Evolutionary conservation across 2,888 invertebrate species (phyloP), one percentile per base, ranked within the genome.

Genomic region (Homarus gammarus): DNA sequence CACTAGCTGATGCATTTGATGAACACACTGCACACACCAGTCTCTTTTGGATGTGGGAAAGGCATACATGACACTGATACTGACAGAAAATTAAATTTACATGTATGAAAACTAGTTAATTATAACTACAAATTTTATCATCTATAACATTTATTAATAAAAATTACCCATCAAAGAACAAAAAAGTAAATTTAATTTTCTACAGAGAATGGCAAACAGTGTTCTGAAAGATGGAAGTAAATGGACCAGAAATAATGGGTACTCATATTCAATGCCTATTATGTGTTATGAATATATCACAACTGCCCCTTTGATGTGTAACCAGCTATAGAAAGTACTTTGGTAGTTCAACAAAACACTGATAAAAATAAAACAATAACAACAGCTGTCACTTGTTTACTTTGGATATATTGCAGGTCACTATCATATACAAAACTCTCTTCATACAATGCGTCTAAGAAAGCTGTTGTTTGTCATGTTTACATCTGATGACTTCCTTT

Each of bases 161-260:
- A 61, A 61, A 61, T n/a, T 61, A 61, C 27, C 8, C 61, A 61
- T 61, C 61, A n/a, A n/a, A 61, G 61, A 61, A 61, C n/a, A 27
- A 6, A 61, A 6, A 27, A 51, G 18, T 51, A 51, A 51, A n/a
- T 61, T 61, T 27, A 27, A 61, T 6, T 61, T 27, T 61, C 61
- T 27, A 27, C 3, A 61, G 27, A 61, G 3, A 61, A 61, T 44
- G 27, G 61, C 18, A 61, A 1, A 56, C 10, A 56, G 10, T 56
- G 6, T 56, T 56, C 56, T 56, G 61, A 10, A n/a, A 61, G 61
- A 61, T 61, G 61, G 61, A 27, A 61, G 3, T 61, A 27, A 18
- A 3, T 61, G 61, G 27, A 61, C 3, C 2, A 61, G 10, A 61
- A 61, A n/a, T 27, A 2, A 61, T 27, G n/a, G 3, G 3, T 61